Evolutionary conservation across 2,888 invertebrate genomes (phyloP).

Genomic region (Bugulina stolonifera): DNA sequence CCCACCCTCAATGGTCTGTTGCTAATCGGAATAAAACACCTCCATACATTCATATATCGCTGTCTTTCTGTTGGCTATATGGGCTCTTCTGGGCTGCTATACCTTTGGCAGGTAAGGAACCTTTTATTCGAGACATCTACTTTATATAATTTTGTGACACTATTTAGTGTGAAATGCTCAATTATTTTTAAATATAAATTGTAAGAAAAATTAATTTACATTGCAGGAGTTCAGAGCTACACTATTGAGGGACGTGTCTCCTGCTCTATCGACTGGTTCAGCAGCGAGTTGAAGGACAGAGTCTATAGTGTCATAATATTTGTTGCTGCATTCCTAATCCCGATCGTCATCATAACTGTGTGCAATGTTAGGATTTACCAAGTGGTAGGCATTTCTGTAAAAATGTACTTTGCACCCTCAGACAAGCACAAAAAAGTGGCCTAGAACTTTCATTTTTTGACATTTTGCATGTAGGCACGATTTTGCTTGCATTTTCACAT

Average conservation of each 20-base stretch:
- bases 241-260: conserved; percentile 7
- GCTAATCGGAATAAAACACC: background rate
- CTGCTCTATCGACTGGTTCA: conserved; percentile 10
- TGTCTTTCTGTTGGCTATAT: background rate
- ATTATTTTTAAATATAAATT: too few species aligned
- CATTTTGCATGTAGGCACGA: background rate
- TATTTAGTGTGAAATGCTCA: too few species aligned
- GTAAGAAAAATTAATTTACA: too few species aligned
- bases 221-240: background rate
- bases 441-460: background rate
- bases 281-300: background rate
- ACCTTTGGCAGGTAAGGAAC: background rate
- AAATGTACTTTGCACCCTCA: background rate
- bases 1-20: background rate
- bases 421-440: background rate
- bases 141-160: too few species aligned
- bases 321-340: conserved; percentile 29
- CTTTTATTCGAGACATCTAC: too few species aligned
- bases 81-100: conserved; percentile 21
- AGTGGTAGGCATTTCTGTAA: background rate
- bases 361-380: conserved; percentile 30
- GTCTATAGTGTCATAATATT: conserved; percentile 30
- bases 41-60: background rate
- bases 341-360: conserved; percentile 41
- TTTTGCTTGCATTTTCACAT: too few species aligned